phyloP scores from a whole-genome alignment of 1,140 invertebrate genomes.

The Diachasmimorpha longicaudata region DNA sequence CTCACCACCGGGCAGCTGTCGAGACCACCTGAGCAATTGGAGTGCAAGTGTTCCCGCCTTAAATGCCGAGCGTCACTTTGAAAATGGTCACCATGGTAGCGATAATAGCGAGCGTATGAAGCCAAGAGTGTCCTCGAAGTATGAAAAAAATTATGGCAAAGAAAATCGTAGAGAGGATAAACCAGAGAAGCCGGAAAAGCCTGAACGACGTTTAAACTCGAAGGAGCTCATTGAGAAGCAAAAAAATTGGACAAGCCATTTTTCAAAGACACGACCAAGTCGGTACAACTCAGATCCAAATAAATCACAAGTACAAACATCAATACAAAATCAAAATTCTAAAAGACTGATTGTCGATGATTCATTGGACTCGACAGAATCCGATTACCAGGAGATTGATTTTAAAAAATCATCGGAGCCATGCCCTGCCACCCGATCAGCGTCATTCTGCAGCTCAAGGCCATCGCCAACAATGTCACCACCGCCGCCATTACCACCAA shows the following conservation, averaged over 20 bases:
- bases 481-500: constrained; percentile 50
- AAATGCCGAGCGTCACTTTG: constrained; percentile 57
- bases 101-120: constrained; percentile 41
- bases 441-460: constrained; percentile 52
- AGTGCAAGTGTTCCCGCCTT: constrained; percentile 57
- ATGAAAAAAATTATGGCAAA: constrained; percentile 50
- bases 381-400: constrained; percentile 37
- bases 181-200: constrained; percentile 74
- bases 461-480: constrained; percentile 42
- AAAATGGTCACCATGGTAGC: constrained; percentile 48
- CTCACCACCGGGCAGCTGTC: constrained; percentile 55
- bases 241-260: constrained; percentile 89
- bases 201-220: constrained; percentile 80
- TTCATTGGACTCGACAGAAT: constrained; percentile 23
- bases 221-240: constrained; percentile 88
- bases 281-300: constrained; percentile 72
- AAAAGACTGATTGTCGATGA: constrained; percentile 33
- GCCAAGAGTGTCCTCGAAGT: constrained; percentile 35
- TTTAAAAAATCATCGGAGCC: constrained; percentile 31
- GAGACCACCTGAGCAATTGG: constrained; percentile 53
- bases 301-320: constrained; percentile 56
- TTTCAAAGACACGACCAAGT: constrained; percentile 74
- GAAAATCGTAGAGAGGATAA: constrained; percentile 66
- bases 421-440: constrained; percentile 48
- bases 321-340: constrained; percentile 47